Evolutionary conservation across 2,888 invertebrate species (phyloP), one percentile per base, ranked within the genome.

Genomic region (Brachylomia viminalis): DNA sequence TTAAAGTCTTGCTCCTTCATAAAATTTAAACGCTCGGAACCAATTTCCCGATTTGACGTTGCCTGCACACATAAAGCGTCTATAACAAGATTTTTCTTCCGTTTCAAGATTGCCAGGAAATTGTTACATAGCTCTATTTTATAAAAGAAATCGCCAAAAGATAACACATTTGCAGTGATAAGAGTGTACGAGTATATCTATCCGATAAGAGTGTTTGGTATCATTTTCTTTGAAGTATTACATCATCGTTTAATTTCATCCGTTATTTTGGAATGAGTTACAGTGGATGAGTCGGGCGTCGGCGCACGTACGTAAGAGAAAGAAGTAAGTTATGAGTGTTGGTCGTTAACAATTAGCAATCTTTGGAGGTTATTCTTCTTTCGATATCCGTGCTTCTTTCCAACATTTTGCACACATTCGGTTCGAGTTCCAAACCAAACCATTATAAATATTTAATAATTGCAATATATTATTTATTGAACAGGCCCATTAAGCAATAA

Each of bases 31-130:
- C 27, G 52, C 10, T 56, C 52, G 13, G 33, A 11, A 82, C 47
- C 75, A 76, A 82, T 82, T 69, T 82, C 65, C 65, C 30, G 52
- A 64, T 75, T 23, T 20, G 23, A 7, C 47, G 52, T 65, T 17
- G 30, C 62, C n/a, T 42, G 59, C 38, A n/a, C 8, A 17, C 27
- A 2, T 56, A 58, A 49, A 54, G 15, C 72, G n/a, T 47, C 52
- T 52, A 33, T 54, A 65, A 54, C 38, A 42, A 79, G 33, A 68
- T 64, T 68, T 67, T 62, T 68, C 54, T 68, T 77, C 69, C 82
- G 72, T n/a, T 42, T 13, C 30, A 47, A 67, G 77, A 77, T 72
- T 75, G 64, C n/a, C 56, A 59, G 85, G 77, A 85, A 85, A 84
- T 85, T 75, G 30, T 69, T 64, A 66, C n/a, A 42, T 76, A 45